Conservation (phyloP, 2,113 vertebrate species). For the Procavia capensis region DNA sequence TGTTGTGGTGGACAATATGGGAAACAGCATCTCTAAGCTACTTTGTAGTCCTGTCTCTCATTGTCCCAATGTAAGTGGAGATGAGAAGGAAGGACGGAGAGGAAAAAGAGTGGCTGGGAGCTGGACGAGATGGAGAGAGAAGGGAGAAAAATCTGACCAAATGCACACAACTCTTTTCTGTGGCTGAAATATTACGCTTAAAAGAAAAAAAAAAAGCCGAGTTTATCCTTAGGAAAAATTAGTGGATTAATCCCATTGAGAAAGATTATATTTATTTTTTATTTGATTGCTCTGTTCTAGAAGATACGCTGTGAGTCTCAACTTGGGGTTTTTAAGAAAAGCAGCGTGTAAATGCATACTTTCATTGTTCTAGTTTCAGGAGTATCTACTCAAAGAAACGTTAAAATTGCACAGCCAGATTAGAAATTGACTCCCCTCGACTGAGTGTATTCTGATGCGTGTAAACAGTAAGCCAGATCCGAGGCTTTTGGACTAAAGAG, state of each 20-base stretch:
- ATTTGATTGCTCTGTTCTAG: not conserved
- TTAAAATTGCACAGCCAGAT: not conserved
- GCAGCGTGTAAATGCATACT: not conserved
- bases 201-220: not conserved
- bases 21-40: not conserved
- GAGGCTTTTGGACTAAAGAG: not conserved
- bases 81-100: not conserved
- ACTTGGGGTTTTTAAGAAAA: not conserved
- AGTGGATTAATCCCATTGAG: conserved; percentile 10
- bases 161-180: not conserved
- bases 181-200: not conserved
- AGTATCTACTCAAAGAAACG: not conserved
- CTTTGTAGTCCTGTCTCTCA: not conserved
- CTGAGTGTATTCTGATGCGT: not conserved
- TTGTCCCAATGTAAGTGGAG: not conserved
- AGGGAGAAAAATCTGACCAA: not conserved
- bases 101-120: not conserved
- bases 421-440: not conserved
- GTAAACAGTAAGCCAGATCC: not conserved
- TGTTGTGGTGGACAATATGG: not conserved
- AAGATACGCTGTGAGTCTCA: not conserved
- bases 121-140: not conserved
- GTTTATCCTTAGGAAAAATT: conserved; percentile 14
- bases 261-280: not conserved
- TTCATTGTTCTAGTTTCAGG: conserved; percentile 5